Conservation (phyloP, 2,113 vertebrate species). For the Budorcas taxicolor region DNA sequence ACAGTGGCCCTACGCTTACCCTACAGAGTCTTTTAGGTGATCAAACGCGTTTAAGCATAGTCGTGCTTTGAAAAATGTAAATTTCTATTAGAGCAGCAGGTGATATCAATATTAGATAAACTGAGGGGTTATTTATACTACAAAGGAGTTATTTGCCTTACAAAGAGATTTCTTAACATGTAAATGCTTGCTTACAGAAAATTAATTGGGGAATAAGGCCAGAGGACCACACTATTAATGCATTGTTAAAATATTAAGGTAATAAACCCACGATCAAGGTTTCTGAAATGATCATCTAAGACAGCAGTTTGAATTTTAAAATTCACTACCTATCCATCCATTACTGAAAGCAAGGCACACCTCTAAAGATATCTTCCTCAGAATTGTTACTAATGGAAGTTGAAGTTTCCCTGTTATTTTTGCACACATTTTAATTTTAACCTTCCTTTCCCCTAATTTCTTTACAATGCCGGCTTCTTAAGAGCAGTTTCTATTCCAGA, state of each 20-base stretch:
- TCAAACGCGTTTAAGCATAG: neutral
- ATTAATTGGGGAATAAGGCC: slow-evolving; percentile 28
- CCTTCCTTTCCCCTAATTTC: neutral
- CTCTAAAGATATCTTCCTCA: neutral
- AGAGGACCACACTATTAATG: slow-evolving; percentile 25
- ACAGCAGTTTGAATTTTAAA: slow-evolving; percentile 6
- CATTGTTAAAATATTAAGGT: slow-evolving; percentile 41
- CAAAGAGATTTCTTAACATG: slow-evolving; percentile 58
- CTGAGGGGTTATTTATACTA: slow-evolving; percentile 47
- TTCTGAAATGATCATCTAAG: slow-evolving; percentile 33
- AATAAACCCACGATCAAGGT: slow-evolving; percentile 28
- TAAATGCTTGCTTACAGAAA: slow-evolving; percentile 49
- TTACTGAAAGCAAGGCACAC: neutral
- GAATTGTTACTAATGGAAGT: slow-evolving; percentile 15
- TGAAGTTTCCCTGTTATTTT: neutral
- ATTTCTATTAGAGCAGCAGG: slow-evolving; percentile 32
- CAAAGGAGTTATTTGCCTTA: slow-evolving; percentile 49
- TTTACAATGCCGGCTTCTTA: neutral
- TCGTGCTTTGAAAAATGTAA: slow-evolving; percentile 11
- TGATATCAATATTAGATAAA: slow-evolving; percentile 61
- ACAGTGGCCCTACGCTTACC: neutral
- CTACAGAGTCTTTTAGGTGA: neutral
- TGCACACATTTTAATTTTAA: neutral
- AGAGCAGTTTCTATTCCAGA: neutral
- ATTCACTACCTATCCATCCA: neutral